phyloP scores from a whole-genome alignment of 2,888 invertebrate genomes.

The Lampropteryx suffumata region DNA sequence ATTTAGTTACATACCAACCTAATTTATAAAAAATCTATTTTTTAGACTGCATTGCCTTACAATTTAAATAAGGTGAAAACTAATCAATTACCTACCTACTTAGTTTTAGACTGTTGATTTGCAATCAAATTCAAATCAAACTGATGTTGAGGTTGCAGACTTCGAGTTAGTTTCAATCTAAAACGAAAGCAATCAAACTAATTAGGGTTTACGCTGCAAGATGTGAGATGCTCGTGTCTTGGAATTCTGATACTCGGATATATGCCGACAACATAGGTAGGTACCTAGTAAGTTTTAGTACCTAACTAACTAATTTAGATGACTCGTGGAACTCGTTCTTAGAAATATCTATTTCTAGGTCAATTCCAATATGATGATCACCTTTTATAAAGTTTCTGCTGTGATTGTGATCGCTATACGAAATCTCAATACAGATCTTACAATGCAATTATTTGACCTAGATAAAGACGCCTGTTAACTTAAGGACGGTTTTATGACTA shows the following conservation, averaged over 20 bases:
- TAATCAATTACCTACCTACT: too few relatives aligned
- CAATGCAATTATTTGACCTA: constrained; percentile 35
- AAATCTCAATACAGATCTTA: constrained; percentile 31
- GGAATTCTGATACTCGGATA: constrained; percentile 9
- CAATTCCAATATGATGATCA: constrained; percentile 28
- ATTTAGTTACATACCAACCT: too few relatives aligned
- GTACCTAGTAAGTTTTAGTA: too few relatives aligned
- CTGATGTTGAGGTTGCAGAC: constrained; percentile 7
- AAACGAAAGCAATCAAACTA: constrained; percentile 23
- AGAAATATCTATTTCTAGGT: constrained; percentile 24
- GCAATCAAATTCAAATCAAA: constrained; percentile 5
- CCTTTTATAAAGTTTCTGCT: constrained; percentile 9
- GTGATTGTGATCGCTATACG: constrained; percentile 21
- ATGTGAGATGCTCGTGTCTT: constrained; percentile 4
- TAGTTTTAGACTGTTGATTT: constrained; percentile 8
- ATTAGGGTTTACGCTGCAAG: constrained; percentile 8
- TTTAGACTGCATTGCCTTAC: too few relatives aligned
- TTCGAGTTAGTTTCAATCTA: constrained; percentile 16
- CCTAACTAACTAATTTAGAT: constrained; percentile 2
- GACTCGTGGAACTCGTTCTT: constrained; percentile 16
- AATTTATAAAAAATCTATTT: too few relatives aligned
- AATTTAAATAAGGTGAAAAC: too few relatives aligned
- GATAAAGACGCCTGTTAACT: constrained; percentile 25
- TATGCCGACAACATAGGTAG: too few relatives aligned
- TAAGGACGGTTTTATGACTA: constrained; percentile 26